phyloP scores from a whole-genome alignment of 1,140 invertebrate species.

The Drosophila elegans region DNA sequence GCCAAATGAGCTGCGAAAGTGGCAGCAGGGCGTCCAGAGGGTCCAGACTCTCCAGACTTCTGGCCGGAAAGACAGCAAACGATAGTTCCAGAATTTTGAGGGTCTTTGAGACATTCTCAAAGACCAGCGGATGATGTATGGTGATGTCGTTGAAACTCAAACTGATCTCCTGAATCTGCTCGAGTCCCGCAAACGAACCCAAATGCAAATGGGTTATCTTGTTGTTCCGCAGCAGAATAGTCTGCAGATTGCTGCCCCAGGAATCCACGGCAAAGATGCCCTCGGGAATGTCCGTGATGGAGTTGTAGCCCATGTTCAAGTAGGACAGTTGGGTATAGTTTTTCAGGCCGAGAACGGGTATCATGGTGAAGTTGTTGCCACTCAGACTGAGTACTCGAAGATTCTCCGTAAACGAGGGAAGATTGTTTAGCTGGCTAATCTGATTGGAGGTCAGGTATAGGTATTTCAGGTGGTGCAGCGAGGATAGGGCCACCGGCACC shows the following conservation, averaged over 20 bases:
- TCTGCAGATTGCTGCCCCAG: slow-evolving; percentile 93
- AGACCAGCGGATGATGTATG: slow-evolving; percentile 91
- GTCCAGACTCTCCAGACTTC: slow-evolving; percentile 86
- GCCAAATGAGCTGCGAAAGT: slow-evolving; percentile 91
- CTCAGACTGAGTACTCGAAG: slow-evolving; percentile 92
- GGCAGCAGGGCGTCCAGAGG: slow-evolving; percentile 90
- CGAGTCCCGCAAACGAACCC: slow-evolving; percentile 89
- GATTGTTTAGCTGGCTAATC: slow-evolving; percentile 86
- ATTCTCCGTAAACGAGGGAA: slow-evolving; percentile 85
- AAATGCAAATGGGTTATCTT: slow-evolving; percentile 90
- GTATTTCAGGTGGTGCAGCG: slow-evolving; percentile 89
- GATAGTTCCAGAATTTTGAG: slow-evolving; percentile 94
- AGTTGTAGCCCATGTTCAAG: slow-evolving; percentile 95
- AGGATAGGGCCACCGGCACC: slow-evolving; percentile 89
- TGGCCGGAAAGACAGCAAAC: slow-evolving; percentile 92
- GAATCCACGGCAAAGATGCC: slow-evolving; percentile 89
- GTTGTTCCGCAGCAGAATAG: slow-evolving; percentile 93
- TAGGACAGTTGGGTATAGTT: slow-evolving; percentile 90
- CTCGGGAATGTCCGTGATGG: slow-evolving; percentile 90
- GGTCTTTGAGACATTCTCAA: slow-evolving; percentile 89
- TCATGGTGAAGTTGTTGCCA: slow-evolving; percentile 90
- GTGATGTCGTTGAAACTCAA: slow-evolving; percentile 94
- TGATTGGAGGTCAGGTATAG: slow-evolving; percentile 93
- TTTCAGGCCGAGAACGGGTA: slow-evolving; percentile 89
- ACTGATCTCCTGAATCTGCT: slow-evolving; percentile 92